Conservation (phyloP, 2,797 vertebrate genomes). For the Spea hammondii region DNA sequence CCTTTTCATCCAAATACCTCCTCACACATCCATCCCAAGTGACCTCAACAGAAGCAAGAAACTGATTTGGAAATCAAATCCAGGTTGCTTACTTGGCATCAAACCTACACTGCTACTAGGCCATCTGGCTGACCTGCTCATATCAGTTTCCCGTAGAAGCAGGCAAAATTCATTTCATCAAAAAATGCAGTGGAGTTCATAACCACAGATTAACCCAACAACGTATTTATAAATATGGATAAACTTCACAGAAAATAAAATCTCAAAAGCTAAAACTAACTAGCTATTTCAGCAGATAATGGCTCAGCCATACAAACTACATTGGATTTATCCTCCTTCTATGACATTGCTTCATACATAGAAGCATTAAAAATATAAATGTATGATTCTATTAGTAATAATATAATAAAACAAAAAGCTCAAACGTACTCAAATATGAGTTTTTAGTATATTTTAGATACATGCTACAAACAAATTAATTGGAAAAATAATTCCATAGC, state of each 20-base stretch:
- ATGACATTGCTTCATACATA: no score
- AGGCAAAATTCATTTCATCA: constrained; percentile 38
- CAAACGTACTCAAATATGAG: no score
- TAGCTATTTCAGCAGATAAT: no score
- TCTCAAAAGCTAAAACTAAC: neutral
- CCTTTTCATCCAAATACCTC: constrained; percentile 47
- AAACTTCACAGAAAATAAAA: neutral
- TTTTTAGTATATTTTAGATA: no score
- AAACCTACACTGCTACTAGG: constrained; percentile 31
- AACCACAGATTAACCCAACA: constrained; percentile 14
- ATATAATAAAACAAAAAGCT: no score
- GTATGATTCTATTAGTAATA: no score
- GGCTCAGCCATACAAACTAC: no score
- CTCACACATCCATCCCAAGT: constrained; percentile 48
- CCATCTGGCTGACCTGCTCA: constrained; percentile 46
- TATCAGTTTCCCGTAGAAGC: constrained; percentile 32
- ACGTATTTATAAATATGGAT: constrained; percentile 25
- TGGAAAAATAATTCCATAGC: no score
- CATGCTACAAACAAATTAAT: no score
- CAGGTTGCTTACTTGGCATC: constrained; percentile 41
- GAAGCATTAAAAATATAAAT: no score
- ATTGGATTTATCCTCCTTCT: no score
- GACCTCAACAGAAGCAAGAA: constrained; percentile 44
- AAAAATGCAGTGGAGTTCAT: constrained; percentile 27
- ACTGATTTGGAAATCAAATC: constrained; percentile 48